Conservation (phyloP, 2,888 invertebrate genomes). For the Oligia fasciuncula region DNA sequence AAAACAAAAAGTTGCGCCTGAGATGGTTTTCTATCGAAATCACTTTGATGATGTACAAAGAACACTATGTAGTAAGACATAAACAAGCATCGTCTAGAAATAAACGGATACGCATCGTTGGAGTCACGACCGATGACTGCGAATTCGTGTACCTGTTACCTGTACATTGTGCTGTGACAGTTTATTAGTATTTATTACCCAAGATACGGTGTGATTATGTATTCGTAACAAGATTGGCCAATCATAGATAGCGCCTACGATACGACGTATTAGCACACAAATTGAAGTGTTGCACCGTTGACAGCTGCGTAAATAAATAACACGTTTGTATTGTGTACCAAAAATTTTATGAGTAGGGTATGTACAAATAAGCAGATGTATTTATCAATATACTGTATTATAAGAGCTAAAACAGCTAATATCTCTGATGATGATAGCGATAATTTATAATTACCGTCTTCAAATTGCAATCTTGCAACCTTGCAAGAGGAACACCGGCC, state of each 20-base stretch:
- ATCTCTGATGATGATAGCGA: conserved; percentile 41
- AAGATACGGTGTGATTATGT: conserved; percentile 46
- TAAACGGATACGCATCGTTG: conserved; percentile 70
- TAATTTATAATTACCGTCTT: conserved; percentile 62
- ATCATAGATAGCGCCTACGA: conserved; percentile 57
- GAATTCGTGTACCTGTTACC: conserved; percentile 48
- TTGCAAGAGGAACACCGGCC: conserved; percentile 71
- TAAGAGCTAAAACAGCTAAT: conserved; percentile 42
- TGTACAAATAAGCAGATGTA: conserved; percentile 32
- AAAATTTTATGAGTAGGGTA: conserved; percentile 30
- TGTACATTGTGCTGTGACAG: conserved; percentile 28
- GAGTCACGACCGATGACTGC: conserved; percentile 46
- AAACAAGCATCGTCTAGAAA: conserved; percentile 73
- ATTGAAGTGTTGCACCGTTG: conserved; percentile 65
- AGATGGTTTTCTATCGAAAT: conserved; percentile 61
- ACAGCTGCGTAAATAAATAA: conserved; percentile 72
- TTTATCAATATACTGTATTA: conserved; percentile 17
- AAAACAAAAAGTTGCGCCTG: conserved; percentile 27
- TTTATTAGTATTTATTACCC: conserved; percentile 43
- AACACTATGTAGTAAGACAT: conserved; percentile 69
- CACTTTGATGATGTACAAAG: conserved; percentile 73
- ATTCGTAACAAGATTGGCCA: conserved; percentile 60
- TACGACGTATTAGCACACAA: conserved; percentile 68
- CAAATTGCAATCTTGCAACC: conserved; percentile 67
- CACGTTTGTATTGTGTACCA: conserved; percentile 35